phyloP scores from a whole-genome alignment of 2,113 vertebrate genomes.

The Catharus bicknelli region DNA sequence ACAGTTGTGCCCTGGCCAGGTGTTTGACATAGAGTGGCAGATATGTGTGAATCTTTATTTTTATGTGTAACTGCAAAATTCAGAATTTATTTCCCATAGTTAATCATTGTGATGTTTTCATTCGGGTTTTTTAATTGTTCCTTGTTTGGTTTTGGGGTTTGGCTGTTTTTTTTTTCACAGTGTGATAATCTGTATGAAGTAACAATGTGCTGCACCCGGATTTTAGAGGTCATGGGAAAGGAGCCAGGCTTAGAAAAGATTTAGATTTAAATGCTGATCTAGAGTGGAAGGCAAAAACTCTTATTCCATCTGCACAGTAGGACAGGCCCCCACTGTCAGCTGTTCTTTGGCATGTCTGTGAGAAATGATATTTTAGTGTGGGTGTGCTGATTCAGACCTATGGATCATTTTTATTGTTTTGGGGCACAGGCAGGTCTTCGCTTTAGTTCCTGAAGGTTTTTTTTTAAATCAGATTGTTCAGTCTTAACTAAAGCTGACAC shows the following conservation, averaged over 20 bases:
- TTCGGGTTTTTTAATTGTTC: not conserved
- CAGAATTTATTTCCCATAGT: not conserved
- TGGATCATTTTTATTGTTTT: not conserved
- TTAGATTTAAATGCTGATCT: constrained; percentile 26
- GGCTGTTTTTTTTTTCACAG: not conserved
- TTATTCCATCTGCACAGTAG: not conserved
- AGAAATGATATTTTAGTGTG: not conserved
- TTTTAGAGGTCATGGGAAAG: constrained; percentile 38
- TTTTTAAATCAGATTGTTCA: not conserved
- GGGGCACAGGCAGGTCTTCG: not conserved
- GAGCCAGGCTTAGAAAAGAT: constrained; percentile 7
- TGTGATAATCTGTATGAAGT: not conserved
- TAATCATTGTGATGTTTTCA: not conserved
- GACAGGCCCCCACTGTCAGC: not conserved
- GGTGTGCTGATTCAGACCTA: not conserved
- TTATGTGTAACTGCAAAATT: not conserved
- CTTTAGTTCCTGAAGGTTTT: not conserved
- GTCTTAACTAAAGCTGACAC: not conserved
- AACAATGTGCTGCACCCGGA: not conserved
- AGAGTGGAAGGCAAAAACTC: not conserved
- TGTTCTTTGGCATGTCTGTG: not conserved
- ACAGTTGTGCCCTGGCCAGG: not conserved
- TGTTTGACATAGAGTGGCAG: not conserved
- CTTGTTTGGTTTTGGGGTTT: not conserved
- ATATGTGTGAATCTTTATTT: not conserved